Base-by-base conservation (phyloP, 2,888 invertebrate species). In the Perizoma affinitatum region DNA sequence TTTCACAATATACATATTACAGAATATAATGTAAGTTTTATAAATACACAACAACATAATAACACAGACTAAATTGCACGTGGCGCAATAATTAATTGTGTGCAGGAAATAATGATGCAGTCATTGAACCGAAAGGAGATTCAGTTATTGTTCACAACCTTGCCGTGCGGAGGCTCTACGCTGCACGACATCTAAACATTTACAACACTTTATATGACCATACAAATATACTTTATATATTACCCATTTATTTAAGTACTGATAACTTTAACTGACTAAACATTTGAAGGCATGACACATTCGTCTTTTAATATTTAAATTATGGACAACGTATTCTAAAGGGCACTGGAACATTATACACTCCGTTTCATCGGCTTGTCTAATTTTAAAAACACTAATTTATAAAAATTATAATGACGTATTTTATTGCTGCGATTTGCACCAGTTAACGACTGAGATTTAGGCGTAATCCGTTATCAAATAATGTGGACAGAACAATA, bases 1-100 rank as follows among this genome's bases (percentile, higher is more conserved):
- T 89, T 88, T 86, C 89, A 90, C 89, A 89, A 86, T 91, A 91
- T 90, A 92, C 90, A 92, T 89, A 90, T 87, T 89, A 91, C 84
- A 86, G 85, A 88, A 86, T 70, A 86, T 88, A 83, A 82, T 80
- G 86, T 90, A 88, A 82, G 85, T 82, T 64, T 67, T 90, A 90
- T 90, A 90, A 90, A 88, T 90, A 91, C 86, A 91, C 90, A 91
- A 92, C 91, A 91, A 92, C 90, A 82, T 90, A 90, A 89, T 91
- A 92, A 90, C 90, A 91, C 90, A 91, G 90, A 90, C 84, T 89
- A 88, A 89, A 92, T 92, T 91, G 92, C 92, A 92, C 90, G 82
- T 82, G 86, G 84, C 86, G 90, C 88, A 87, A 74, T 79, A 80
- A 22, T 22, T 22, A 22, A 88, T 86, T 83, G 86, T 88, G 89